Evolutionary conservation across 2,797 vertebrate genomes (phyloP).

Genomic region (Naso thynnoides): DNA sequence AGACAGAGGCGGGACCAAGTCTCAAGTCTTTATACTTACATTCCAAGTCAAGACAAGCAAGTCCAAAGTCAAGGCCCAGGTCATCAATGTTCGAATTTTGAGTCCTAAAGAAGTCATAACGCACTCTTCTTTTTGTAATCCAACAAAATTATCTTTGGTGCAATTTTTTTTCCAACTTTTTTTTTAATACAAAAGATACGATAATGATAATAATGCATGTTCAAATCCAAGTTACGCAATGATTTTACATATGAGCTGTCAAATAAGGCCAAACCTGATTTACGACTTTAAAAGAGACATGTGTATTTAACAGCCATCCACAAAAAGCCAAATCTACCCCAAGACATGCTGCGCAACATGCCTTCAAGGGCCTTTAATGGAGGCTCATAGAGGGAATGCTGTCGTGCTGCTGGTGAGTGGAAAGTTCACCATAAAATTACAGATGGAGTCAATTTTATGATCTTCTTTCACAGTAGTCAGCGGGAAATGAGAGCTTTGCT

Average conservation of each 20-base stretch:
- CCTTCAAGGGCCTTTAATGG: slow-evolving; percentile 28
- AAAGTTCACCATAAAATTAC: slow-evolving; percentile 79
- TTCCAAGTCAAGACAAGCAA: no score
- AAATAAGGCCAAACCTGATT: neutral
- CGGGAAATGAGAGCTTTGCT: slow-evolving; percentile 78
- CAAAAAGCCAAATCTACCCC: neutral
- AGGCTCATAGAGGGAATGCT: slow-evolving; percentile 52
- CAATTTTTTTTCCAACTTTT: no score
- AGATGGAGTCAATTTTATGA: slow-evolving; percentile 84
- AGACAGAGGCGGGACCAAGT: no score
- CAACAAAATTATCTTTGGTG: no score
- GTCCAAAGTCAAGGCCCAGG: no score
- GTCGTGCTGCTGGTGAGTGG: slow-evolving; percentile 62
- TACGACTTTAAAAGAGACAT: slow-evolving; percentile 12
- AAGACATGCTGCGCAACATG: neutral
- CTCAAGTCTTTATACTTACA: no score
- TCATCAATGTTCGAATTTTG: no score
- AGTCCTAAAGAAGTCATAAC: no score
- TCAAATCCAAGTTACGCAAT: neutral
- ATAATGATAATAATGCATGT: no score
- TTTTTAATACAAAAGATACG: no score
- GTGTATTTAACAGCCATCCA: neutral
- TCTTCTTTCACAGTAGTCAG: slow-evolving; percentile 83
- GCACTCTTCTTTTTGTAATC: no score
- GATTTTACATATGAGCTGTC: neutral